phyloP scores from a whole-genome alignment of 2,797 vertebrate genomes.

The Agapornis canus region DNA sequence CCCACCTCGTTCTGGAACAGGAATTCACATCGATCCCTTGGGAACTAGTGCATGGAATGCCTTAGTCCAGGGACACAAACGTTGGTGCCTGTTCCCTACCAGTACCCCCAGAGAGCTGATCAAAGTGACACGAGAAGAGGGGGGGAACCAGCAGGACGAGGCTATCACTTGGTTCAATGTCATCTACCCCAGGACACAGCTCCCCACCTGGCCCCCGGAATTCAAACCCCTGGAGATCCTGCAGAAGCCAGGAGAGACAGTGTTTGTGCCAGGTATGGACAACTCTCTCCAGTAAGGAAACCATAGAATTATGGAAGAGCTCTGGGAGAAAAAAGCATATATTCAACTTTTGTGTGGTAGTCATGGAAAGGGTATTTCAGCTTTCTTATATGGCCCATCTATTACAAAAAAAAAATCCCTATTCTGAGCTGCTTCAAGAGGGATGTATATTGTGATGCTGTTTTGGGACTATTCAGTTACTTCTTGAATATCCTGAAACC shows the following conservation, averaged over 20 bases:
- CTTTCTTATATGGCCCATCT: background rate
- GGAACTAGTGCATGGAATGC: slow-evolving; percentile 98
- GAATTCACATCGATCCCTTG: slow-evolving; percentile 97
- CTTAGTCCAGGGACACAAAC: slow-evolving; percentile 95
- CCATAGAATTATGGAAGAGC: background rate
- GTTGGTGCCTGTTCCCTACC: slow-evolving; percentile 97
- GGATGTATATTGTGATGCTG: rapidly evolving
- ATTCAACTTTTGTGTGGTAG: background rate
- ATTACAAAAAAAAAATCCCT: background rate
- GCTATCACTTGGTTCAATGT: slow-evolving; percentile 97
- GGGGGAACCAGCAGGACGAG: slow-evolving; percentile 97
- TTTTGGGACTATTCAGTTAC: background rate
- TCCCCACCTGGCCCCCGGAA: slow-evolving; percentile 89
- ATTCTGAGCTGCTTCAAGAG: background rate
- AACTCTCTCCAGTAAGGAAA: background rate
- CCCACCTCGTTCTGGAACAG: slow-evolving; percentile 93
- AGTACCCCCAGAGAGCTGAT: slow-evolving; percentile 95
- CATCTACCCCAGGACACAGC: slow-evolving; percentile 92
- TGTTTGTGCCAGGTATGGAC: slow-evolving; percentile 91
- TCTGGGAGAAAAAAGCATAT: background rate
- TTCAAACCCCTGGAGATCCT: slow-evolving; percentile 94
- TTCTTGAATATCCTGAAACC: background rate
- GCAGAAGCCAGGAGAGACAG: slow-evolving; percentile 93
- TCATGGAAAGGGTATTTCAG: background rate
- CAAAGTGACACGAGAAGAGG: slow-evolving; percentile 93